phyloP scores from a whole-genome alignment of 2,113 vertebrate species.

The Genyomyrus donnyi region DNA sequence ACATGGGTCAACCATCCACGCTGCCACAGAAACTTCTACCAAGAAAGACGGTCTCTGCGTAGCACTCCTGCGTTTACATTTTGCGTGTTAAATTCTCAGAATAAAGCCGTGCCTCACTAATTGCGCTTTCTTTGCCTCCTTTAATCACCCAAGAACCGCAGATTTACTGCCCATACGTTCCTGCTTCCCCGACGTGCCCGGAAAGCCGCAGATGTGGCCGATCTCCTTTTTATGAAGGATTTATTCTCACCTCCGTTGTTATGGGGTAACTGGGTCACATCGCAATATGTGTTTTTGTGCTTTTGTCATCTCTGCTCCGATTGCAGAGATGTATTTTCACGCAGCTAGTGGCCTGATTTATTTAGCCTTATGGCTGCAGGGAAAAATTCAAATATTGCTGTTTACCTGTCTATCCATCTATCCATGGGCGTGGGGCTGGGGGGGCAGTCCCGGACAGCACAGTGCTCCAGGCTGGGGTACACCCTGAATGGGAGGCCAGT shows the following conservation, averaged over 20 bases:
- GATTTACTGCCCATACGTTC: neutral
- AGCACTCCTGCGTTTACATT: neutral
- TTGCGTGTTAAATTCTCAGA: neutral
- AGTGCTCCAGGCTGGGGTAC: neutral
- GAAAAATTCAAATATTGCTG: neutral
- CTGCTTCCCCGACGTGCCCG: neutral
- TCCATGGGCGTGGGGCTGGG: neutral
- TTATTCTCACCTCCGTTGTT: neutral
- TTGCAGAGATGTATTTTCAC: neutral
- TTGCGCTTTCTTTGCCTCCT: neutral
- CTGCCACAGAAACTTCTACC: neutral
- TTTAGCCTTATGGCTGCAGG: neutral
- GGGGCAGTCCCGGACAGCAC: neutral
- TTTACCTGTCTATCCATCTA: neutral
- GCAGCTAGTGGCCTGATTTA: neutral
- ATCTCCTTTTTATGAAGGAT: neutral
- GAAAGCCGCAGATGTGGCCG: neutral
- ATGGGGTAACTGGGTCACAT: neutral
- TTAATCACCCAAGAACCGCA: neutral
- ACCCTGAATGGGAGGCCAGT: neutral
- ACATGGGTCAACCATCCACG: neutral
- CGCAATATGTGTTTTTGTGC: neutral
- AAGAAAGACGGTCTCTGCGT: neutral
- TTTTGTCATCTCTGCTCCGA: neutral
- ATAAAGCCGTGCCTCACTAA: neutral